Percentiles rank a stretch among this genome's conserved stretches.
Conservation (phyloP, 2,797 vertebrate species). For the Potorous gilbertii region DNA sequence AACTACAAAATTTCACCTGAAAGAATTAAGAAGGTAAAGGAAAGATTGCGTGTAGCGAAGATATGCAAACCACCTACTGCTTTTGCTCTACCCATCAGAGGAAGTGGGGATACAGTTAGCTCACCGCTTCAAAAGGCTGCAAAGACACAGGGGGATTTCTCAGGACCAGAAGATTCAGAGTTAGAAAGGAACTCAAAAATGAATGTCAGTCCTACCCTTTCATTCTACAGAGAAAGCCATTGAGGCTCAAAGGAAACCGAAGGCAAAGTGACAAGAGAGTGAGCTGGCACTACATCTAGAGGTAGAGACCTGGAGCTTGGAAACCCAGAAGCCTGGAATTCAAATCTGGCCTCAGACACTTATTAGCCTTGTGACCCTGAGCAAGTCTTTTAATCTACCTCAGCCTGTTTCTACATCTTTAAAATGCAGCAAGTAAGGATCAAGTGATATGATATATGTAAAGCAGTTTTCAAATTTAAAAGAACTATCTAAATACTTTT, state of each 20-base stretch:
- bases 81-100: not conserved
- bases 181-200: not conserved
- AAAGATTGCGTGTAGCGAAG: not conserved
- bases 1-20: not conserved
- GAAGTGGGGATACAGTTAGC: not conserved
- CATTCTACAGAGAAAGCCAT: not conserved
- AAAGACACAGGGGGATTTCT: not conserved
- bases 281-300: too few species aligned
- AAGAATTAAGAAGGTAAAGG: not conserved
- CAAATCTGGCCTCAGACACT: not conserved
- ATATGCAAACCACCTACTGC: too few species aligned
- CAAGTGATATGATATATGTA: not conserved
- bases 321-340: not conserved
- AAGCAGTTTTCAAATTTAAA: not conserved
- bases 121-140: not conserved
- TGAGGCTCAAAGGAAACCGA: not conserved
- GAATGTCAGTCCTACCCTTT: not conserved
- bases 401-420: not conserved
- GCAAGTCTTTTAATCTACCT: not conserved
- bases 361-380: not conserved
- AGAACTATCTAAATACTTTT: not conserved
- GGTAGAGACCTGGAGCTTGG: not conserved
- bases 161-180: not conserved
- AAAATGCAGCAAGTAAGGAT: not conserved
- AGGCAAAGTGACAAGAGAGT: not conserved